Percentiles rank a stretch among this genome's conserved stretches.
These are phyloP conservation scores for Marasmarcha lunaedactyla DNA, from an alignment of 2,888 invertebrate genomes.

Conservation along the genomic window DNA sequence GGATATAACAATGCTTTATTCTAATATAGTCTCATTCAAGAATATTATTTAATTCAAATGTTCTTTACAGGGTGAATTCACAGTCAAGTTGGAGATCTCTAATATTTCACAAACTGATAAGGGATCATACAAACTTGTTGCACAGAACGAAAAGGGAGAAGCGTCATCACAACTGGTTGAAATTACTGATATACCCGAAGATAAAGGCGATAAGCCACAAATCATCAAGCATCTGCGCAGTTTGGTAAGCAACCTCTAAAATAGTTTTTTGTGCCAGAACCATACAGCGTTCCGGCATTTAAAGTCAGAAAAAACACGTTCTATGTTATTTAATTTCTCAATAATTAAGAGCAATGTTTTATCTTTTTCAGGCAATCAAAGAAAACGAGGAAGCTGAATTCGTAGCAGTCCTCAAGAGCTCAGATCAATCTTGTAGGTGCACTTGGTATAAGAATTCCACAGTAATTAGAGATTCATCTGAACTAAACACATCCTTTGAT, in stretches of 20 bases:
- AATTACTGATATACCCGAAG: conserved; percentile 85
- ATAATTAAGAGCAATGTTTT: not conserved
- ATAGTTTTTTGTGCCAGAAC: too few species aligned
- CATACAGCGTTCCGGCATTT: not conserved
- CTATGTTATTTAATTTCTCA: not conserved
- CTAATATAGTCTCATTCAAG: not conserved
- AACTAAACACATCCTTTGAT: conserved; percentile 84
- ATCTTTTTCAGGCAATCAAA: conserved; percentile 42
- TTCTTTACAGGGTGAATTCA: conserved; percentile 81
- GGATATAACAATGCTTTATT: conserved; percentile 13
- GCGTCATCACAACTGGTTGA: conserved; percentile 90
- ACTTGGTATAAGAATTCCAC: conserved; percentile 89
- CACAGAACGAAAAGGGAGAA: conserved; percentile 94
- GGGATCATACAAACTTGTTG: conserved; percentile 90
- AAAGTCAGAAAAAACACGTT: too few species aligned
- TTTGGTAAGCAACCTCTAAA: conserved; percentile 74
- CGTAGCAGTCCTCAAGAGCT: conserved; percentile 77
- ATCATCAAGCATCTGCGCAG: conserved; percentile 82
- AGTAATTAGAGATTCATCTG: conserved; percentile 81
- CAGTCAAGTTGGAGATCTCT: conserved; percentile 90
- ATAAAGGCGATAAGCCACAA: conserved; percentile 84
- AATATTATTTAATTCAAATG: conserved; percentile 1
- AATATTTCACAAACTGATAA: conserved; percentile 85
- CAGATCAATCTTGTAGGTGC: conserved; percentile 84
- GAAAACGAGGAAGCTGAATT: conserved; percentile 81